phyloP scores from a whole-genome alignment of 2,888 invertebrate genomes.

The Labia minor region DNA sequence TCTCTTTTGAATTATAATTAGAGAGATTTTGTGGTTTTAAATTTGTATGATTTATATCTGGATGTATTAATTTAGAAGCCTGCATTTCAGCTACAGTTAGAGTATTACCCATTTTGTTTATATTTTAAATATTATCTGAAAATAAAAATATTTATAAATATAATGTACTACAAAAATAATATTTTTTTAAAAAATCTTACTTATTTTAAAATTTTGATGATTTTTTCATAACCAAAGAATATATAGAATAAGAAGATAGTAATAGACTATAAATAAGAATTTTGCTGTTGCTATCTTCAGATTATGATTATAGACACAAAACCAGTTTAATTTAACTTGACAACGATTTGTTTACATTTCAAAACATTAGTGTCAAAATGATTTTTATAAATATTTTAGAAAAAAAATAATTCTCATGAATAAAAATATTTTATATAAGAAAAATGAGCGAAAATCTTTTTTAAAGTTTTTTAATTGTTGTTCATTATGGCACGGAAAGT shows the following conservation, averaged over 20 bases:
- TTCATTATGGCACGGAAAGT: slow-evolving; percentile 36
- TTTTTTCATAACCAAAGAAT: too few relatives aligned
- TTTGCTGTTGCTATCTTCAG: too few relatives aligned
- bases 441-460: neutral
- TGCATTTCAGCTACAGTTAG: slow-evolving; percentile 46
- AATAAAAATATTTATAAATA: neutral
- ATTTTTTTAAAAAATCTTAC: too few relatives aligned
- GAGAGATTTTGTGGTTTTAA: slow-evolving; percentile 22
- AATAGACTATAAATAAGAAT: too few relatives aligned
- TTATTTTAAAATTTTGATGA: too few relatives aligned
- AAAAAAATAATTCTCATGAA: too few relatives aligned
- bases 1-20: slow-evolving; percentile 30
- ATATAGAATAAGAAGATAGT: too few relatives aligned
- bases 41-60: slow-evolving; percentile 25
- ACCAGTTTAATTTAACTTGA: too few relatives aligned
- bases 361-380: neutral
- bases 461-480: neutral
- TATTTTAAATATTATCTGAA: neutral
- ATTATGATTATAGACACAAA: too few relatives aligned
- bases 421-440: neutral
- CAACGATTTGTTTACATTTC: neutral
- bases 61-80: slow-evolving; percentile 41
- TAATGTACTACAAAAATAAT: neutral
- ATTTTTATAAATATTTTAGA: neutral
- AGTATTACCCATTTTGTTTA: slow-evolving; percentile 46